Evolutionary conservation across 2,888 invertebrate genomes (phyloP), one percentile per base, ranked within the genome.

Genomic region (Drosophila buzzatii): DNA sequence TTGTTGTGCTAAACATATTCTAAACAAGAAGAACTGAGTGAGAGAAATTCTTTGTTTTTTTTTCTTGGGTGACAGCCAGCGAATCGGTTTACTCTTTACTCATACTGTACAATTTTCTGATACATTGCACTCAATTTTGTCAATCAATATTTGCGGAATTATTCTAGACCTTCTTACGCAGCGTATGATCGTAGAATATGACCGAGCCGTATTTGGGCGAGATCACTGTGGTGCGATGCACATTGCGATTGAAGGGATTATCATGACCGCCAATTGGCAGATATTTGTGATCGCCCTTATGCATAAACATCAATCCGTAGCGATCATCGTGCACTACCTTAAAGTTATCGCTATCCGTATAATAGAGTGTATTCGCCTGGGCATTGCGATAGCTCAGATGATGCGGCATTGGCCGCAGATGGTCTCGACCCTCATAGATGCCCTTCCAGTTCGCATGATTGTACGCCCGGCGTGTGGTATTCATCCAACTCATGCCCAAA

Each of bases 181-280:
- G 94, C 9, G 96, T 94, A 89, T 98, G 97, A 91, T 98, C 97
- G 88, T 96, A 97, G 53, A 98, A 94, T 86, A 97, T 95, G 44
- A 96, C 94, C 82, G 96, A 96, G 4, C 96, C 95, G 90, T 97
- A 97, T 81, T 94, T 94, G 0, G 95, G 94, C 0, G 96, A 95
- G 73, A 94, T 93, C 18, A 97, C 92, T 58, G 95, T 93, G 57
- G 94, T 93, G 72, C 97, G 94, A 3, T 94, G 95, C 96, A 91
- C 96, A 96, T 76, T 95, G 94, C 0, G 96, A 0, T 96, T 35
- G 27, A 20, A 96, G 0, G 94, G 92, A 37, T 93, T 93, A 1
- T 60, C 45, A 1, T 91, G 91, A 0, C 97, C 96, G 90, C 97
- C 96, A 0, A 96, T 96, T 82, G 94, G 95, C 55, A 98, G 94